Conservation (phyloP, 2,113 vertebrate genomes). For the Guaruba guarouba region DNA sequence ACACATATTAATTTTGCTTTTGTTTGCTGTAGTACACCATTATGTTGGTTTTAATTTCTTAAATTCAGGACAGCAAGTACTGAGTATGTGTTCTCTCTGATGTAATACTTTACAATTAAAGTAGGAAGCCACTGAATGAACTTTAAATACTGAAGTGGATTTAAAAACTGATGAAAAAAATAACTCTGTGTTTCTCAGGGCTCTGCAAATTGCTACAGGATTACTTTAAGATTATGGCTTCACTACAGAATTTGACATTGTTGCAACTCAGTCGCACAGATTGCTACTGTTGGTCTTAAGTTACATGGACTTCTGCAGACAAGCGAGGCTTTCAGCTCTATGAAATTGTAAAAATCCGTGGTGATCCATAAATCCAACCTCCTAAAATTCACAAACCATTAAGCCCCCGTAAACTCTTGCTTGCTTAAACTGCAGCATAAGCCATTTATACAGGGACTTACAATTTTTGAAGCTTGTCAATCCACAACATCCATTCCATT, state of each 20-base stretch:
- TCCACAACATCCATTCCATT: neutral
- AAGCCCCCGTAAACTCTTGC: neutral
- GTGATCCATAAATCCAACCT: neutral
- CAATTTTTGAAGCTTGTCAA: neutral
- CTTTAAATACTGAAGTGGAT: neutral
- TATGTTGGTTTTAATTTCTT: neutral
- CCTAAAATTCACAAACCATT: neutral
- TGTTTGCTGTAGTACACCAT: neutral
- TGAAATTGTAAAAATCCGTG: neutral
- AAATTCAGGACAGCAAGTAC: neutral
- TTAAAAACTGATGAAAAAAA: neutral
- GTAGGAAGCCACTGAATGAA: neutral
- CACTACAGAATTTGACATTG: neutral
- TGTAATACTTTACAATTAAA: neutral
- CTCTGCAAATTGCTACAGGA: neutral
- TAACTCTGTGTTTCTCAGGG: rapidly evolving
- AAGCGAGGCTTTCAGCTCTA: neutral
- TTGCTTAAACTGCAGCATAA: neutral
- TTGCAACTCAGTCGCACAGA: neutral
- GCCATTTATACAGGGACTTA: neutral
- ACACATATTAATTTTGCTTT: neutral
- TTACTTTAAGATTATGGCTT: neutral
- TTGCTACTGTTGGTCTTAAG: neutral
- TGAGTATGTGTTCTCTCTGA: neutral
- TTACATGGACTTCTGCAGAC: neutral